phyloP scores from a whole-genome alignment of 1,140 invertebrate genomes.

The Pseudomyrmex gracilis region DNA sequence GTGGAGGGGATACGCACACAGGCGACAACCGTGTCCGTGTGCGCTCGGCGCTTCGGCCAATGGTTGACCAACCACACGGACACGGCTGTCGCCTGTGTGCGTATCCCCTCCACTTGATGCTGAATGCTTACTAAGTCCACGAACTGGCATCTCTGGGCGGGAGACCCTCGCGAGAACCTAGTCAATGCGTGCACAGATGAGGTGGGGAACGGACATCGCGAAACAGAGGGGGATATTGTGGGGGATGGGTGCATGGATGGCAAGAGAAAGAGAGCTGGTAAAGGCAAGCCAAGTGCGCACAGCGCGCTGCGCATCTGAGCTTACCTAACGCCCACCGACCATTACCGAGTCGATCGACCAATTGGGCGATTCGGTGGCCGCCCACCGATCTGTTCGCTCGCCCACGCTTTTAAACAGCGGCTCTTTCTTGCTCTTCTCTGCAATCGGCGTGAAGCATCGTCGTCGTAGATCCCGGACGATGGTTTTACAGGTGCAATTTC shows the following conservation, averaged over 20 bases:
- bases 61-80: too few species aligned
- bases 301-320: slow-evolving; percentile 78
- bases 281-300: slow-evolving; percentile 79
- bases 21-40: too few species aligned
- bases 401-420: slow-evolving; percentile 65
- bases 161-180: slow-evolving; percentile 20
- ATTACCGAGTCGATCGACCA: slow-evolving; percentile 83
- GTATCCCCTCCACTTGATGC: too few species aligned
- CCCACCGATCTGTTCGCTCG: slow-evolving; percentile 78
- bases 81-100: too few species aligned
- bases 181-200: not conserved
- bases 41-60: too few species aligned
- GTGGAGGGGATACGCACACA: too few species aligned
- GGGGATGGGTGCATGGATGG: slow-evolving; percentile 34
- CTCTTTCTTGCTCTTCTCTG: slow-evolving; percentile 59
- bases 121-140: too few species aligned
- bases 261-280: slow-evolving; percentile 40
- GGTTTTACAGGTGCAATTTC: slow-evolving; percentile 70
- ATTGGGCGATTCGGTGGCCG: slow-evolving; percentile 83
- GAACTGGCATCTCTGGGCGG: too few species aligned
- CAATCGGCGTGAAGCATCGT: slow-evolving; percentile 12
- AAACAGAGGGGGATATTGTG: slow-evolving; percentile 16
- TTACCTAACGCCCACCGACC: slow-evolving; percentile 82
- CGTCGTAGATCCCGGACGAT: slow-evolving; percentile 7
- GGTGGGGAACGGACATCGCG: slow-evolving; percentile 3